Conservation (phyloP, 2,113 vertebrate genomes). For the Arizona elegans region DNA sequence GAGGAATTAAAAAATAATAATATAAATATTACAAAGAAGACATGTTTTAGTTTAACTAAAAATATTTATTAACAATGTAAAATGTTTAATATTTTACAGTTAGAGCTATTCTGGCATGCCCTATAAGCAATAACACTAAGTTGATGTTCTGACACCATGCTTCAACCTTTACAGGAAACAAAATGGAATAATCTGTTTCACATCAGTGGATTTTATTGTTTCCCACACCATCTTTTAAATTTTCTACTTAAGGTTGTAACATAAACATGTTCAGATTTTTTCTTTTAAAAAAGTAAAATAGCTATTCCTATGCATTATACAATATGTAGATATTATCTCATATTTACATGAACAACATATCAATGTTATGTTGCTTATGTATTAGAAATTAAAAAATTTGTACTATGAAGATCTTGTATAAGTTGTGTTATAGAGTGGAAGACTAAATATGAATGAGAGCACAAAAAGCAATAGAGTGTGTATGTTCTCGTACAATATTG, state of each 20-base stretch:
- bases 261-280: conserved; percentile 46
- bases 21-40: conserved; percentile 60
- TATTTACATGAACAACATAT: conserved; percentile 73
- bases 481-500: conserved; percentile 57
- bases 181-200: conserved; percentile 65
- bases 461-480: conserved; percentile 65
- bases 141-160: conserved; percentile 81
- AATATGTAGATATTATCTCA: conserved; percentile 56
- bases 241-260: conserved; percentile 65
- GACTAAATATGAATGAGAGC: conserved; percentile 70
- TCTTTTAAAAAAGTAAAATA: conserved; percentile 57
- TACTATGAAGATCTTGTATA: conserved; percentile 62
- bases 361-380: conserved; percentile 51
- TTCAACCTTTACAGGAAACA: conserved; percentile 71
- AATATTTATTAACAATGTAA: conserved; percentile 95
- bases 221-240: conserved; percentile 62
- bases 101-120: conserved; percentile 82
- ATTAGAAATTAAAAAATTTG: conserved; percentile 63
- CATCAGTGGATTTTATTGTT: conserved; percentile 62
- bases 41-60: conserved; percentile 77
- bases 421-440: conserved; percentile 70
- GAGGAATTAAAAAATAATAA: conserved; percentile 32
- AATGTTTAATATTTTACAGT: conserved; percentile 79
- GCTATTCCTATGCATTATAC: conserved; percentile 65
- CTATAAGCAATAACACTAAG: conserved; percentile 76